phyloP scores from a whole-genome alignment of 2,888 invertebrate species.

The Physocephala rufipes region DNA sequence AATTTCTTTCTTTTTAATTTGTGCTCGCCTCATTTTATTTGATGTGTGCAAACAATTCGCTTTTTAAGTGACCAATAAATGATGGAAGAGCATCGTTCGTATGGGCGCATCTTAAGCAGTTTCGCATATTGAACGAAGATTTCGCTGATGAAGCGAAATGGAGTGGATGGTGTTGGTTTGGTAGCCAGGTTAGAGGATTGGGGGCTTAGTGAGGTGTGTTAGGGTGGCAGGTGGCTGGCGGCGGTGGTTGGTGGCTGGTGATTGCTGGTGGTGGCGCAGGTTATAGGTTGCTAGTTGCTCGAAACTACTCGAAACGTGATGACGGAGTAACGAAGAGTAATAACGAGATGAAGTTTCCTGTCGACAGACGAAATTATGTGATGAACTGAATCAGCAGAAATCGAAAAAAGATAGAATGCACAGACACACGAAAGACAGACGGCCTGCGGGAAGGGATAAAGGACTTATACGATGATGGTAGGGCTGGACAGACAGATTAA shows the following conservation, averaged over 20 bases:
- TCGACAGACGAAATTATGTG: constrained; percentile 36
- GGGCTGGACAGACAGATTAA: too few species aligned
- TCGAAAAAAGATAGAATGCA: constrained; percentile 23
- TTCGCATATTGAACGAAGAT: background rate
- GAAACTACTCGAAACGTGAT: constrained; percentile 19
- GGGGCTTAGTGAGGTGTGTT: too few species aligned
- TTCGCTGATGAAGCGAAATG: too few species aligned
- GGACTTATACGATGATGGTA: too few species aligned
- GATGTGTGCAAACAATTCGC: constrained; percentile 48
- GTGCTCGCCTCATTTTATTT: constrained; percentile 47
- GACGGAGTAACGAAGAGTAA: constrained; percentile 15
- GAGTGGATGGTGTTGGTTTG: too few species aligned
- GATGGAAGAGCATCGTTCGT: constrained; percentile 17
- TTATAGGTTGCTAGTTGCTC: background rate
- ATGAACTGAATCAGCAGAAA: constrained; percentile 21
- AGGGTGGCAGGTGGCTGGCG: background rate
- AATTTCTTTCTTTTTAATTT: constrained; percentile 36
- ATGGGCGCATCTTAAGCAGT: background rate
- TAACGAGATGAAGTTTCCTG: constrained; percentile 39
- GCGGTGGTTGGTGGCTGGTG: background rate
- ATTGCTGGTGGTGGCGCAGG: background rate
- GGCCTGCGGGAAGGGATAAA: background rate
- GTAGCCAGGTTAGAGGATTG: too few species aligned
- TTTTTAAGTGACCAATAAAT: constrained; percentile 33
- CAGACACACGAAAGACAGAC: constrained; percentile 25